phyloP scores from a whole-genome alignment of 1,140 invertebrate genomes.

The Drosophila repleta region DNA sequence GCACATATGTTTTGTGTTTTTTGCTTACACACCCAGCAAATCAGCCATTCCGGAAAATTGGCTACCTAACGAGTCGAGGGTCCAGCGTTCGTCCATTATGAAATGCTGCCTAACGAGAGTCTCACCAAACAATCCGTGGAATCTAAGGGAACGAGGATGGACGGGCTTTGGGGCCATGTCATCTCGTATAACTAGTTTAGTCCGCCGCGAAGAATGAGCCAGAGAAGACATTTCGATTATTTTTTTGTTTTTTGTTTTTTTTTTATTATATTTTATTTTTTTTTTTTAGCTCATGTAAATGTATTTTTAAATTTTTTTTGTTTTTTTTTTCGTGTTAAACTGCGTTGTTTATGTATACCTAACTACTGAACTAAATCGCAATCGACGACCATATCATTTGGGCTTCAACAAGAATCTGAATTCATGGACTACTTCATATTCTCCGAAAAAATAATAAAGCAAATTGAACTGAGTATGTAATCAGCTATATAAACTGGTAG shows the following conservation, averaged over 20 bases:
- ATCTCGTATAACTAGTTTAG: slow-evolving; percentile 15
- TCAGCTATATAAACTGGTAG: no score
- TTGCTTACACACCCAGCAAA: slow-evolving; percentile 58
- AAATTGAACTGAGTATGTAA: no score
- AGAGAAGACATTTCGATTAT: no score
- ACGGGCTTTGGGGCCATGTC: slow-evolving; percentile 64
- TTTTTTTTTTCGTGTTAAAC: background rate
- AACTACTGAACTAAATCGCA: background rate
- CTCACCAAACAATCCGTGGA: slow-evolving; percentile 74
- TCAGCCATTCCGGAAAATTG: slow-evolving; percentile 69
- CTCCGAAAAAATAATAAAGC: background rate
- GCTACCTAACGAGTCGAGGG: slow-evolving; percentile 54
- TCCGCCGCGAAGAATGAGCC: background rate
- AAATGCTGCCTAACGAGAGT: slow-evolving; percentile 62
- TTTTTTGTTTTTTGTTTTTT: background rate
- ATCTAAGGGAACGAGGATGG: slow-evolving; percentile 58
- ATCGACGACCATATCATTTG: background rate
- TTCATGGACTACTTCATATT: background rate
- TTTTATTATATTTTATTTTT: background rate
- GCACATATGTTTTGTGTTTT: background rate
- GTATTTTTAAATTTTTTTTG: background rate
- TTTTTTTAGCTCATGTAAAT: background rate
- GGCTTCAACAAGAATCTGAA: background rate
- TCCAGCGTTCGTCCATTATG: slow-evolving; percentile 70
- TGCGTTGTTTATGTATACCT: background rate